Evolutionary conservation across 2,888 invertebrate genomes (phyloP), one percentile per base, ranked within the genome.

Genomic region (Meganola albula): DNA sequence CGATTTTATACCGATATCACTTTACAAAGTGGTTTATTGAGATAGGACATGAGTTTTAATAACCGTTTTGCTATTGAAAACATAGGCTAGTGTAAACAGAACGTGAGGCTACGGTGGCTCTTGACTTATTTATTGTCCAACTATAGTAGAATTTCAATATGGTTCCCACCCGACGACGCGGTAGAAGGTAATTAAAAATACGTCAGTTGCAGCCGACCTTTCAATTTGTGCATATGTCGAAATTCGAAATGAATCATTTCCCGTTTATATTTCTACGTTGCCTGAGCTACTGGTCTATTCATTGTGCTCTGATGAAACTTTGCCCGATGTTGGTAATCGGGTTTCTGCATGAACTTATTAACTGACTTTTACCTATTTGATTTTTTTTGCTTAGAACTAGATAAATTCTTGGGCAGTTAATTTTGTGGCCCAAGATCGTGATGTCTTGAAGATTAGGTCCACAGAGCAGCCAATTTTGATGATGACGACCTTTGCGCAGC

Each of bases 141-240:
- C 76, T 74, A 74, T 74, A 72, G n/a, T n/a, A n/a, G 70, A 73
- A 74, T 76, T 79, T 77, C 74, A 76, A 80, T 76, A 79, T 70
- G 63, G 63, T 63, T 47, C 38, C 67, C 65, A 60, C 61, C 58
- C 65, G 66, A 64, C 63, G 66, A 68, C 65, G 78, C 68, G 82
- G 84, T 78, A 64, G 73, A 59, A 63, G 77, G 76, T 84, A 82
- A 84, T 85, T 85, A 84, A 85, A 85, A 84, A 85, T 77, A 80
- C 74, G 84, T 85, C 84, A 83, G 68, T 78, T 69, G 76, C 84
- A 85, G 79, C 72, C 74, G 67, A 77, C 76, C 74, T 76, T 83
- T 74, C 80, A 75, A 78, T 77, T 79, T 64, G 75, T 74, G 74
- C 76, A 80, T 80, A 79, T 78, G 75, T 80, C 79, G 77, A 79